Percentiles rank a stretch among this genome's conserved stretches.
These are phyloP conservation scores for Eulemur rufifrons DNA, from an alignment of 2,113 vertebrate genomes.

Conservation along the genomic window DNA sequence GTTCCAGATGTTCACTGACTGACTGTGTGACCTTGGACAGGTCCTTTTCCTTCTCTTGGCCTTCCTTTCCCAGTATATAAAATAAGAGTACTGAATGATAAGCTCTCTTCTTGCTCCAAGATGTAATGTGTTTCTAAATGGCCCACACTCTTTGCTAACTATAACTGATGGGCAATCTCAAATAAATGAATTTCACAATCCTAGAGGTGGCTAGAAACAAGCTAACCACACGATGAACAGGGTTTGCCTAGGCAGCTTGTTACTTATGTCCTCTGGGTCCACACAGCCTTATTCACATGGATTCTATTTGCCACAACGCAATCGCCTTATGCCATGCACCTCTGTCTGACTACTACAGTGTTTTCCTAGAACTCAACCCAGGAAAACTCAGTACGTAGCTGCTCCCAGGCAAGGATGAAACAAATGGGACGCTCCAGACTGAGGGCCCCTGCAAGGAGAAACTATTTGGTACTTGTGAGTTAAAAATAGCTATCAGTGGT, in stretches of 20 bases:
- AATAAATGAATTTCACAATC: background rate
- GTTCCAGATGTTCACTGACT: background rate
- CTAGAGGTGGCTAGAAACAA: background rate
- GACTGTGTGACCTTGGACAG: background rate
- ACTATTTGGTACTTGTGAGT: conserved; percentile 5
- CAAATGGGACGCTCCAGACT: background rate
- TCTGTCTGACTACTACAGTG: background rate
- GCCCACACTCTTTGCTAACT: background rate
- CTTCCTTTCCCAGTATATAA: background rate
- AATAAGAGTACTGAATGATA: background rate
- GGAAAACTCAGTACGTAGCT: background rate
- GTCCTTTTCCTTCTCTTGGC: background rate
- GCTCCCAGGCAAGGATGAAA: background rate
- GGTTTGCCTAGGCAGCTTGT: background rate
- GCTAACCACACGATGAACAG: background rate
- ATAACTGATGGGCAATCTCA: background rate
- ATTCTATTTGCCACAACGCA: background rate
- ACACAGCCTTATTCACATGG: background rate
- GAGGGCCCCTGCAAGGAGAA: background rate
- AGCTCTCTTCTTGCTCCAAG: background rate
- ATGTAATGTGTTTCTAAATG: background rate
- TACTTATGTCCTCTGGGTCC: background rate
- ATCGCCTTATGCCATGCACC: background rate
- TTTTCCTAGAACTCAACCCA: background rate
- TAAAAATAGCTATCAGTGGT: background rate